phyloP scores from a whole-genome alignment of 1,140 invertebrate species.

The Bombus terrestris region DNA sequence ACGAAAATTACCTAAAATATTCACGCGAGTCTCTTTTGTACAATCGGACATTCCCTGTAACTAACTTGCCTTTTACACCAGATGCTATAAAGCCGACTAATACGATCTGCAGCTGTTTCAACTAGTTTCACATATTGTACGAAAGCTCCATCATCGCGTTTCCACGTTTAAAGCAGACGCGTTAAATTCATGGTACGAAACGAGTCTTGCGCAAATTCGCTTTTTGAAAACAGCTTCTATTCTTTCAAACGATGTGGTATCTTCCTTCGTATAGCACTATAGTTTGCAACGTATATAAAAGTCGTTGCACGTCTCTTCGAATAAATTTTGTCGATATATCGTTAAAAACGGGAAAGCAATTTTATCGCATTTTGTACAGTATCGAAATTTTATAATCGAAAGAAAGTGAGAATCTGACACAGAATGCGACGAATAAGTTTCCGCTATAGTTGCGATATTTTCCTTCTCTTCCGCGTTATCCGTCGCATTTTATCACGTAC shows the following conservation, averaged over 20 bases:
- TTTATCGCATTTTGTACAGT: no score
- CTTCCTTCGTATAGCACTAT: not conserved
- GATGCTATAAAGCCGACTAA: constrained; percentile 28
- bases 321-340: no score
- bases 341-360: no score
- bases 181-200: not conserved
- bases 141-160: constrained; percentile 3
- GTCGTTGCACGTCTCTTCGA: no score
- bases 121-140: constrained; percentile 17
- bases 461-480: not conserved
- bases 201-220: not conserved
- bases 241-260: not conserved
- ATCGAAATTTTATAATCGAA: not conserved
- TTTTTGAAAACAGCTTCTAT: not conserved
- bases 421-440: not conserved
- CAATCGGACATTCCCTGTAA: constrained; percentile 7
- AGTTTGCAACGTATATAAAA: no score
- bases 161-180: not conserved
- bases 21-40: not conserved
- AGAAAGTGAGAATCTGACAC: not conserved
- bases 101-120: constrained; percentile 36
- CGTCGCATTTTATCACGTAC: not conserved
- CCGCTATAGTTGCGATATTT: no score
- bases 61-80: constrained; percentile 3
- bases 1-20: not conserved